These are phyloP conservation scores for Chlamydotis undulata DNA, from an alignment of 2,113 vertebrate genomes.

Conservation along the genomic window DNA sequence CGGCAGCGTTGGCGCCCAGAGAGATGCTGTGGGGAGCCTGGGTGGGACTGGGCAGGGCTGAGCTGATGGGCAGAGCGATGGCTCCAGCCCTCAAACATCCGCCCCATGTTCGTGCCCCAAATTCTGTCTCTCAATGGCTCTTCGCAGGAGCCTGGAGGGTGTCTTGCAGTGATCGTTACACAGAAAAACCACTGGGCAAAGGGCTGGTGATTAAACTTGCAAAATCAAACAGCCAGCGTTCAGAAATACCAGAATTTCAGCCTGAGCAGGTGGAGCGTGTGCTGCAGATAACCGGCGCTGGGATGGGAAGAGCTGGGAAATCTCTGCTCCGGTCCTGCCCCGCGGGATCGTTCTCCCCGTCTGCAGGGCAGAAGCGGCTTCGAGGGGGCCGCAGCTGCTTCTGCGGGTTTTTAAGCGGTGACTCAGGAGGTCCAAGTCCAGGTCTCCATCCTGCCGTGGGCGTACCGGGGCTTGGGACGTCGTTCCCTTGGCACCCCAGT, in stretches of 20 bases:
- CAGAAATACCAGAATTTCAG: conserved; percentile 43
- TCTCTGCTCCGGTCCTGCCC: background rate
- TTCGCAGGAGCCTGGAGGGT: background rate
- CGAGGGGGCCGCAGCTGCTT: background rate
- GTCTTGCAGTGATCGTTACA: rapidly evolving
- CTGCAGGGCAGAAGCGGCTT: background rate
- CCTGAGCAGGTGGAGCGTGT: conserved; percentile 19
- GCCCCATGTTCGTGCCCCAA: background rate
- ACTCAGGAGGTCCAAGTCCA: background rate
- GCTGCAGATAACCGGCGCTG: background rate
- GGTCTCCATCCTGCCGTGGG: background rate
- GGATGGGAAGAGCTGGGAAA: background rate
- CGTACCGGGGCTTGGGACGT: background rate
- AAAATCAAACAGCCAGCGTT: background rate
- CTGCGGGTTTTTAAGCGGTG: background rate
- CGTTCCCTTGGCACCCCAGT: background rate
- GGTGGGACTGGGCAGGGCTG: background rate
- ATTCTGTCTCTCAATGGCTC: background rate
- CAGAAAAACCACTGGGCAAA: background rate
- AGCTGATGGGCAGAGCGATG: background rate
- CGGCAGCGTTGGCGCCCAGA: background rate
- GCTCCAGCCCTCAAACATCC: background rate
- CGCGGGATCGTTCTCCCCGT: background rate
- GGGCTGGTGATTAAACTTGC: conserved; percentile 20
- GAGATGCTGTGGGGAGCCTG: background rate